A percentile compares a stretch with the other conserved stretches of the same genome.
phyloP scores from a whole-genome alignment of 2,888 invertebrate genomes.

The Beris chalybata region DNA sequence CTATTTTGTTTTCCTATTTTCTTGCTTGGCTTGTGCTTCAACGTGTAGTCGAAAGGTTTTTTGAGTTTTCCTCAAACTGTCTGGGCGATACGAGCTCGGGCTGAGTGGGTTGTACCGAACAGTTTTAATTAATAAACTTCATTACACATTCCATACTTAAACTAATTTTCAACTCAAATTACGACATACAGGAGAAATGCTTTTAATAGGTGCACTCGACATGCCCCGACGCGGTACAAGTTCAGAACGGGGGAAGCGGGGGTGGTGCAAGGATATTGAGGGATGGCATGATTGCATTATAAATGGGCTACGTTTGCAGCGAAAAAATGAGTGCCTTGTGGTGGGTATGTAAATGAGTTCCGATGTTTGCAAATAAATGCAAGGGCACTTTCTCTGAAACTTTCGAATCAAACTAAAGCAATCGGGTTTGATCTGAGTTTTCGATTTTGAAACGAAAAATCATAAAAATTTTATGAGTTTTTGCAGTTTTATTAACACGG shows the following conservation, averaged over 20 bases:
- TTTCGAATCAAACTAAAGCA: no score
- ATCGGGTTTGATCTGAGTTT: no score
- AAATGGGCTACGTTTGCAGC: conserved; percentile 21
- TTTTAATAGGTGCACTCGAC: conserved; percentile 44
- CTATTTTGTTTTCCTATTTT: conserved; percentile 9
- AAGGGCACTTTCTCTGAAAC: no score
- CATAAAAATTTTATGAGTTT: no score
- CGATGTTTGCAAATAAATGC: conserved; percentile 24
- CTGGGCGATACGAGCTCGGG: conserved; percentile 4
- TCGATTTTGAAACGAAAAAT: no score
- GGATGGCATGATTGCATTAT: conserved; percentile 24
- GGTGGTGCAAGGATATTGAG: background rate
- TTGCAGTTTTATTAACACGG: no score
- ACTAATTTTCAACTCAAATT: conserved; percentile 46
- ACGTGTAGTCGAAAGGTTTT: no score
- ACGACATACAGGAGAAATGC: conserved; percentile 44
- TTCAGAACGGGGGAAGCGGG: background rate
- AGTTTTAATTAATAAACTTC: conserved; percentile 46
- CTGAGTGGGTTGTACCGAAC: conserved; percentile 37
- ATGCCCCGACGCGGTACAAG: conserved; percentile 34
- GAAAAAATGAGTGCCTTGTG: conserved; percentile 20
- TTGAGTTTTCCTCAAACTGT: no score
- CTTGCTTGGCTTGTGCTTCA: background rate
- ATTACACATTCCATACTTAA: conserved; percentile 46
- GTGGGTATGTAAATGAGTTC: conserved; percentile 31